Evolutionary conservation across 2,797 vertebrate genomes (phyloP), one percentile per base, ranked within the genome.

Genomic region (Margarornis squamiger): DNA sequence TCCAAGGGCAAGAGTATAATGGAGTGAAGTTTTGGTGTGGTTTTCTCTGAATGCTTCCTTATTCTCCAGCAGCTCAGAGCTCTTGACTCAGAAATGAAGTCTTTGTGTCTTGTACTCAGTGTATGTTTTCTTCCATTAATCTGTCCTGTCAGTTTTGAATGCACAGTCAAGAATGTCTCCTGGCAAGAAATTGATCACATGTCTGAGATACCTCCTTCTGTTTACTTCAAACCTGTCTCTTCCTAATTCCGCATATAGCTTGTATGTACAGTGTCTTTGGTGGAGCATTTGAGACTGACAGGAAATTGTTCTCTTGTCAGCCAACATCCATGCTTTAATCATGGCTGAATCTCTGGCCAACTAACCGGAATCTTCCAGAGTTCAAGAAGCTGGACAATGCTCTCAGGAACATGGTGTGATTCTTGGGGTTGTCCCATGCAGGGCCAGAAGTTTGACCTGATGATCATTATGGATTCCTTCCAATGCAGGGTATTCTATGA

Each of bases 371-470:
- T 48, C 24, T 51, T 65, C n/a, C 51, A 30, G 38, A 39, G 16
- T n/a, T 76, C 72, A 34, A 39, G 38, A 83, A 51, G 21, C 0
- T 77, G 51, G 29, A 27, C 65, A 45, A 9, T 71, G 10, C n/a
- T 63, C 51, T 77, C 38, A 30, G 0, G 1, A 14, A 45, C 14
- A 3, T 45, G 32, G 11, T 70, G 32, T 70, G 57, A 63, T 51
- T 63, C 38, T 51, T 71, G 43, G n/a, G 17, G 16, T 39, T 58
- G 21, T 65, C 29, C 17, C 10, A 5, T 30, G 38, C 0, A 1
- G 7, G n/a, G 29, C 38, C 24, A 34, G 51, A 17, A 45, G 21
- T 77, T 39, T 58, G 45, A 65, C 17, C 20, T 0, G 0, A 57
- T 51, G 41, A 45, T 51, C 38, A 9, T 51, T 45, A 9, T 9